Evolutionary conservation across 1,140 invertebrate genomes (phyloP), one percentile per base, ranked within the genome.

Genomic region (Bombus huntii): DNA sequence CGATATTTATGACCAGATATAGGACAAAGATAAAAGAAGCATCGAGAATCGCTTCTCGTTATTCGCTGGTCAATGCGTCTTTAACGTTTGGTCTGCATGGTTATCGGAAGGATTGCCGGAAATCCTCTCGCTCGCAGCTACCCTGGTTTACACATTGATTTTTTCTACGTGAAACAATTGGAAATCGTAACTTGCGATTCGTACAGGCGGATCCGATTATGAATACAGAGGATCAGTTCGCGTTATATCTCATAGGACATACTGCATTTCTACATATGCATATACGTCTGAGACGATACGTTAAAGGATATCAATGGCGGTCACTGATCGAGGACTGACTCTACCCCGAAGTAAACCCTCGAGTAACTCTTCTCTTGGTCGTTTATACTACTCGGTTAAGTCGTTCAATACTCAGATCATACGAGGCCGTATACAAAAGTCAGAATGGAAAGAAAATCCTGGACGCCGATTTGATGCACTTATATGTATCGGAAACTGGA

Each of bases 1-100:
- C 53, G 80, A 89, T 89, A 89, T 89, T 89, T 89, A 89, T 68
- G 87, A 86, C 28, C 39, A 86, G 74, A 83, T 85, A 85, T 81
- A 66, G 83, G 74, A 83, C 78, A 74, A 44, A 71, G 83, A 79
- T 44, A 65, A 89, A 70, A 74, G 34, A 47, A 70, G 13, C 62
- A 75, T 78, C 62, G 73, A 34, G 25, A 82, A 80, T 87, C 76
- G 68, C 53, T 76, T 83, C 79, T 74, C 75, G 65, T 83, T 81
- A 86, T 73, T 82, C 31, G 34, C 68, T 76, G 78, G 59, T 34
- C 59, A 77, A 89, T 87, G 77, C 72, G 59, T 83, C 37, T 68
- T 79, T 83, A 79, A 13, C 39, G 39, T 66, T n/a, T 12, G 12
- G 28, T 4, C n/a, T 22, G 15, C 34, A 25, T 12, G 37, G 53